phyloP scores from a whole-genome alignment of 2,888 invertebrate species.

The Torymus auratus region DNA sequence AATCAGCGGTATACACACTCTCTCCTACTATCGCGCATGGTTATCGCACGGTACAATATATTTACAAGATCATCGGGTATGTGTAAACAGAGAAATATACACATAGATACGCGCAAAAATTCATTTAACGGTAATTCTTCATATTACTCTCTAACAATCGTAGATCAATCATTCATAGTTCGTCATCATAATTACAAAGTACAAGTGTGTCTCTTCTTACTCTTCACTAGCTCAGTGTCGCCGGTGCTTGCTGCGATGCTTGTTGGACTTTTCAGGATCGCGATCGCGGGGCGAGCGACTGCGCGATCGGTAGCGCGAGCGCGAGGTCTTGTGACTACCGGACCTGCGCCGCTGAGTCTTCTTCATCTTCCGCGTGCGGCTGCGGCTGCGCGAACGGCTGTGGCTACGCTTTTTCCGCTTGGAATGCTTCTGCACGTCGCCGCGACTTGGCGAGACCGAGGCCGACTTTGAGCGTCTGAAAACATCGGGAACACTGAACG shows the following conservation, averaged over 20 bases:
- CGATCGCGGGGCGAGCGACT: slow-evolving; percentile 73
- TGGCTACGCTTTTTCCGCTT: slow-evolving; percentile 76
- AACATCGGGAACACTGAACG: background rate
- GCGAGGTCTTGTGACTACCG: slow-evolving; percentile 73
- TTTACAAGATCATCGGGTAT: too few species aligned
- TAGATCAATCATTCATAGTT: background rate
- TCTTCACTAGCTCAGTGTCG: slow-evolving; percentile 65
- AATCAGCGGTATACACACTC: too few species aligned
- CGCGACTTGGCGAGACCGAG: slow-evolving; percentile 70
- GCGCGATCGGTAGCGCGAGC: slow-evolving; percentile 72
- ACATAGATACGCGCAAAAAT: too few species aligned
- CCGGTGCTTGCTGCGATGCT: slow-evolving; percentile 73
- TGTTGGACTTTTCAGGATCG: slow-evolving; percentile 72
- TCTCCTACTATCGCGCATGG: too few species aligned
- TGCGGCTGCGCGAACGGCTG: slow-evolving; percentile 75
- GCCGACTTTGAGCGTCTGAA: slow-evolving; percentile 70
- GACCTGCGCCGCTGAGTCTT: slow-evolving; percentile 72
- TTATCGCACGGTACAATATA: too few species aligned
- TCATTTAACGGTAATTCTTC: too few species aligned
- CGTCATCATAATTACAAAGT: slow-evolving; percentile 35
- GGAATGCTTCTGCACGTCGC: slow-evolving; percentile 71
- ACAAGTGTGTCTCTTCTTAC: slow-evolving; percentile 16
- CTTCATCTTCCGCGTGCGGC: slow-evolving; percentile 73
- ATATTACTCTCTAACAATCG: background rate
- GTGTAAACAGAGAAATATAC: too few species aligned